Evolutionary conservation across 2,888 invertebrate genomes (phyloP).

Genomic region (Adela reaumurella): DNA sequence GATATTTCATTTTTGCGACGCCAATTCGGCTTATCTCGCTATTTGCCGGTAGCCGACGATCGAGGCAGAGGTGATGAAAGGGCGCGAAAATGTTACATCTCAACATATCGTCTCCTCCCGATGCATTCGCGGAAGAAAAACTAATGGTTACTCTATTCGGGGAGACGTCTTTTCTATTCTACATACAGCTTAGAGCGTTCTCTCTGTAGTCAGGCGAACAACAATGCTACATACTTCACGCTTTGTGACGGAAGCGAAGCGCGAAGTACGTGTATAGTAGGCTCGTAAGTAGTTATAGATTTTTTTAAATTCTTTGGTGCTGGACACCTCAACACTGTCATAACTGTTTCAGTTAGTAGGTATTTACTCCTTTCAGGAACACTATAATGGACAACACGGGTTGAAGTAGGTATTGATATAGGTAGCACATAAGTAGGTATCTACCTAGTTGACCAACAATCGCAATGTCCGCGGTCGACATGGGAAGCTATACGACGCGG

Average conservation of each 20-base stretch:
- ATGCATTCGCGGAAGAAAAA: neutral
- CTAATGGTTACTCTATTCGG: no score
- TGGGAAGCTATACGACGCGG: neutral
- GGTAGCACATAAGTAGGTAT: no score
- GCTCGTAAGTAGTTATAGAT: neutral
- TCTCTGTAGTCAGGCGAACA: neutral
- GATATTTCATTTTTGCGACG: no score
- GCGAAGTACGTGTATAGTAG: neutral
- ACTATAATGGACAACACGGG: no score
- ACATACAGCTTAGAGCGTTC: no score
- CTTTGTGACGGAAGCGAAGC: neutral
- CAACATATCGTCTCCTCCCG: neutral
- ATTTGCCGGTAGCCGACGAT: neutral
- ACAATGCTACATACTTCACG: neutral
- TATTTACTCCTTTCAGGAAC: no score
- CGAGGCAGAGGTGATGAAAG: constrained; percentile 27
- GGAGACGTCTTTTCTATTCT: no score
- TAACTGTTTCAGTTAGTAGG: no score
- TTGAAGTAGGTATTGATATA: no score
- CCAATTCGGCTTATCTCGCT: no score
- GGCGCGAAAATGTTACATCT: constrained; percentile 42
- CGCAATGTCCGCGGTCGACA: neutral
- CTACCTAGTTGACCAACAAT: no score
- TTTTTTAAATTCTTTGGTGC: neutral
- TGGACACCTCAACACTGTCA: no score